Evolutionary conservation across 2,888 invertebrate species (phyloP), one percentile per base, ranked within the genome.

Genomic region (Branchipolynoe longqiensis): DNA sequence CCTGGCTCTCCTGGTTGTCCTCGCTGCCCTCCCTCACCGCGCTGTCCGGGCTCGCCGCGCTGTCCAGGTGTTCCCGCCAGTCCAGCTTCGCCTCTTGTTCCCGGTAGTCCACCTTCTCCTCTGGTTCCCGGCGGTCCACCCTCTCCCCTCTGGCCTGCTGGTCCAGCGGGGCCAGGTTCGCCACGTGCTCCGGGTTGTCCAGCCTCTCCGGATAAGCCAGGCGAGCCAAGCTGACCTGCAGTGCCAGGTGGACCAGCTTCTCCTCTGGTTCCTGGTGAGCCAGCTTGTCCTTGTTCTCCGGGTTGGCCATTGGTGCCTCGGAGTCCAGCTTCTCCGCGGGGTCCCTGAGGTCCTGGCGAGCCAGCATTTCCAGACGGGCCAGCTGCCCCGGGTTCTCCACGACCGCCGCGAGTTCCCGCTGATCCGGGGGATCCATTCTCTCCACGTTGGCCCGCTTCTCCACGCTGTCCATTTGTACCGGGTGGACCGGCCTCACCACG

Each of bases 21-120:
- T 56, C 48, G 18, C n/a, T 33, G 33, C 31, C 84, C 84, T 36
- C 33, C 14, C 28, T 74, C 38, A 33, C 84, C 84, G 38, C 58
- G 8, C 33, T 78, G 58, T 48, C 84, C 84, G 78, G 84, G 36
- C 40, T 74, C 74, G 28, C 84, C 84, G 25, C 74, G 28, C 36
- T 2, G 25, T 56, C 84, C 84, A 36, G 36, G 38, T 25, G 54
- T 28, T 84, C 84, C 84, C 14, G 38, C 14, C 25, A 8, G 41
- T 38, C 88, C 88, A 56, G 36, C 40, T 59, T 69, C 69, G 25
- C 88, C 88, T 40, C 82, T 40, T 28, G 74, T 81, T 64, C 88
- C 88, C 38, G 78, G 58, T 14, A 41, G 41, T 31, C 88, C 88
- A 48, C 48, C 4, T 28, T 78, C 58, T 1, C 83, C 83, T 58